Conservation (phyloP, 2,888 invertebrate species). For the Dryadula phaetusa region DNA sequence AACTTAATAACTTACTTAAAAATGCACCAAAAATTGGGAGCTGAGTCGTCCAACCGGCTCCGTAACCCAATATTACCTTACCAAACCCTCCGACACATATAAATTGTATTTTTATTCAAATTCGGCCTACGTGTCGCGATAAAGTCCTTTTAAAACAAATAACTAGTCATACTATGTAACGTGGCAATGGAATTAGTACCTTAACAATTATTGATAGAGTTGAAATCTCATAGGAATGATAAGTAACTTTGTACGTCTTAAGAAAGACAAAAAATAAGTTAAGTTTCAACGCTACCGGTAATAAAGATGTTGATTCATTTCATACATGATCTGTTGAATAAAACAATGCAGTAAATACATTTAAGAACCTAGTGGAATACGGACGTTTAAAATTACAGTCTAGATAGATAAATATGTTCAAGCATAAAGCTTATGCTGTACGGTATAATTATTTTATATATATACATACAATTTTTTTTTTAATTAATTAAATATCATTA, state of each 20-base stretch:
- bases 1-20: constrained; percentile 84
- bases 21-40: constrained; percentile 82
- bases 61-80: constrained; percentile 78
- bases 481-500: constrained; percentile 50
- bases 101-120: constrained; percentile 85
- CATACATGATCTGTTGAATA: constrained; percentile 25
- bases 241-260: constrained; percentile 30
- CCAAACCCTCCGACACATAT: constrained; percentile 80
- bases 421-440: neutral
- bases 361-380: neutral
- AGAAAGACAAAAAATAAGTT: constrained; percentile 54
- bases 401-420: neutral
- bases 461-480: constrained; percentile 40
- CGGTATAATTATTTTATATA: neutral
- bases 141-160: constrained; percentile 81
- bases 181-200: constrained; percentile 56
- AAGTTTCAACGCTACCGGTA: constrained; percentile 67
- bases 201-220: constrained; percentile 57
- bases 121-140: constrained; percentile 79
- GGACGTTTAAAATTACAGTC: neutral
- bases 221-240: constrained; percentile 49
- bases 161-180: constrained; percentile 57
- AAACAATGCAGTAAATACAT: constrained; percentile 14
- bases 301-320: constrained; percentile 72
- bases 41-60: constrained; percentile 74